Conservation (phyloP, 2,797 vertebrate genomes). For the Parauchenoglanis punctatus region DNA sequence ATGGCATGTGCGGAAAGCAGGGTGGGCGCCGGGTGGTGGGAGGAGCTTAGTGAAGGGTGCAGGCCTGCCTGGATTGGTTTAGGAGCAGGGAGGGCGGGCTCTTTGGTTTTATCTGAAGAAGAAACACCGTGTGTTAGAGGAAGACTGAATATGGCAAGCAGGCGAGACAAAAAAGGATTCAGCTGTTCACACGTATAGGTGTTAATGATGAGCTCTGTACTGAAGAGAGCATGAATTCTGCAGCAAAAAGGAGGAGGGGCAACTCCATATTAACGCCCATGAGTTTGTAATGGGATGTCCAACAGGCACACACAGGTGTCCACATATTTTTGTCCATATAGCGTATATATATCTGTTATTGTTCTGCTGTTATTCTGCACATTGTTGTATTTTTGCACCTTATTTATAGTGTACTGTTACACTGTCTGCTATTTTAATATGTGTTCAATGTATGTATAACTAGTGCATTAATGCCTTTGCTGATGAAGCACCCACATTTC, state of each 20-base stretch:
- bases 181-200: background rate
- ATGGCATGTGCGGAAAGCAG: slow-evolving; percentile 85
- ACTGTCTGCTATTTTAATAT: background rate
- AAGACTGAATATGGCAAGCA: background rate
- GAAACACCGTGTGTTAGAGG: background rate
- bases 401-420: background rate
- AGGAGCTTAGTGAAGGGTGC: slow-evolving; percentile 70
- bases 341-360: background rate
- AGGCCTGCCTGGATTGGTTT: slow-evolving; percentile 77
- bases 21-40: slow-evolving; percentile 85
- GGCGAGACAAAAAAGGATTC: background rate
- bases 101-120: slow-evolving; percentile 91
- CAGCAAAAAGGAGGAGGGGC: too few species aligned
- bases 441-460: background rate
- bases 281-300: background rate
- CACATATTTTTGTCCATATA: background rate
- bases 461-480: background rate
- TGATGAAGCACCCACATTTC: background rate
- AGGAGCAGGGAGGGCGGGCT: slow-evolving; percentile 80
- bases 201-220: background rate
- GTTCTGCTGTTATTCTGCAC: background rate
- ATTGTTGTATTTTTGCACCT: background rate
- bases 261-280: too few species aligned
- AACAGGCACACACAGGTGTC: background rate
- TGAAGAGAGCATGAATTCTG: too few species aligned